Conservation (phyloP, 2,888 invertebrate genomes). For the Pogonocherus hispidulus region DNA sequence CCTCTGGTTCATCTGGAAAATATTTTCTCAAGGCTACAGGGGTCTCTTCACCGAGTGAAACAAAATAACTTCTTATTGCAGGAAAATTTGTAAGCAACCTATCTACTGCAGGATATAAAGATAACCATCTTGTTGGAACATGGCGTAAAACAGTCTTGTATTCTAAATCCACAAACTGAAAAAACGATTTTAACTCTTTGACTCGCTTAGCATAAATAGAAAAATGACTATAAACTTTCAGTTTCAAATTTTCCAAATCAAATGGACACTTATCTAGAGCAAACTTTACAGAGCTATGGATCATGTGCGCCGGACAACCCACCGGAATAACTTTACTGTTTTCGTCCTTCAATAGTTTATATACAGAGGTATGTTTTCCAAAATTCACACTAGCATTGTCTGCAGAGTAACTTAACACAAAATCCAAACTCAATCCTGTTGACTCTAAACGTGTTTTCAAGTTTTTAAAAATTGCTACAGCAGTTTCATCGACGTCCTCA, state of each 20-base stretch:
- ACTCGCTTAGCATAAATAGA: slow-evolving; percentile 28
- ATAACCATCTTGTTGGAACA: slow-evolving; percentile 29
- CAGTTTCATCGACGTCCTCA: slow-evolving; percentile 17
- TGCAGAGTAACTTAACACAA: neutral
- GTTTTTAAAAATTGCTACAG: slow-evolving; percentile 1
- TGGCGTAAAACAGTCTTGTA: slow-evolving; percentile 13
- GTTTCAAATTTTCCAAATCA: neutral
- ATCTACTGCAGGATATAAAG: slow-evolving; percentile 27
- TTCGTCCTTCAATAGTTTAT: neutral
- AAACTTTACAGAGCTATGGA: neutral
- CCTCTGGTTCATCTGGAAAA: neutral
- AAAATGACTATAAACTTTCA: slow-evolving; percentile 33
- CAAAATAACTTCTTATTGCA: slow-evolving; percentile 26
- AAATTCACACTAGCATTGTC: slow-evolving; percentile 14
- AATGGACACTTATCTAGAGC: neutral
- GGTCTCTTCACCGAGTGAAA: slow-evolving; percentile 6
- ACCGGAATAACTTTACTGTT: neutral
- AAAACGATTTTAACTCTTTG: slow-evolving; percentile 26
- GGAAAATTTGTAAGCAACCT: slow-evolving; percentile 1
- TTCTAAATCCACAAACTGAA: slow-evolving; percentile 25
- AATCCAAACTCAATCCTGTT: neutral
- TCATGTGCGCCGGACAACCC: neutral
- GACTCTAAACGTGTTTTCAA: neutral
- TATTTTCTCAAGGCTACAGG: slow-evolving; percentile 2
- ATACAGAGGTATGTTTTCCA: neutral